Evolutionary conservation across 2,113 vertebrate genomes (phyloP).

Genomic region (Crotalus horridus): DNA sequence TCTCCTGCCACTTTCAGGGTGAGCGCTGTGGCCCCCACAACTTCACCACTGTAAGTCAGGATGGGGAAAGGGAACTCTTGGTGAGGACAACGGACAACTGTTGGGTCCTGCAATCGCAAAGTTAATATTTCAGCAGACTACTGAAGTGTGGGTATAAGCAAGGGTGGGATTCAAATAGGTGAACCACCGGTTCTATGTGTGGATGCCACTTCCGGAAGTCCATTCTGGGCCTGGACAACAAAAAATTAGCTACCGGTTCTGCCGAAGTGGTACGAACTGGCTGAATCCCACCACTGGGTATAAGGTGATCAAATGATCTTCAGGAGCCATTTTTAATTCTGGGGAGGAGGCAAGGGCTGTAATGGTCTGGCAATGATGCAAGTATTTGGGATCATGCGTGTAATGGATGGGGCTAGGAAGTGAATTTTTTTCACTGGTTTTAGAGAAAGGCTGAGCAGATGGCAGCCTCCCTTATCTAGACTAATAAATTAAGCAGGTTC

Average conservation of each 20-base stretch:
- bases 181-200: no score
- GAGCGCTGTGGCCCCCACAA: conserved; percentile 76
- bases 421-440: neutral
- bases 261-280: no score
- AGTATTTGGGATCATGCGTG: neutral
- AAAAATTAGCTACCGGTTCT: no score
- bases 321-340: neutral
- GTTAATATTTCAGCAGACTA: neutral
- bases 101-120: neutral
- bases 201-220: no score
- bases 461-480: neutral
- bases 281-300: no score
- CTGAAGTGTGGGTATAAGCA: neutral
- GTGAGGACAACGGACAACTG: neutral
- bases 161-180: no score
- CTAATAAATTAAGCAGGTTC: neutral
- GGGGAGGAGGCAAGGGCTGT: neutral
- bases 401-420: neutral
- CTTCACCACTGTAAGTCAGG: conserved; percentile 79
- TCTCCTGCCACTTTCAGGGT: conserved; percentile 77
- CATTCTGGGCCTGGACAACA: no score
- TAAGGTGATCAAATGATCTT: neutral
- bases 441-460: neutral
- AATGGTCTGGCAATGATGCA: neutral
- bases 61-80: neutral